Percentiles rank a stretch among this genome's conserved stretches.
Evolutionary conservation across 2,797 vertebrate genomes (phyloP).

Genomic region (Limosa lapponica): DNA sequence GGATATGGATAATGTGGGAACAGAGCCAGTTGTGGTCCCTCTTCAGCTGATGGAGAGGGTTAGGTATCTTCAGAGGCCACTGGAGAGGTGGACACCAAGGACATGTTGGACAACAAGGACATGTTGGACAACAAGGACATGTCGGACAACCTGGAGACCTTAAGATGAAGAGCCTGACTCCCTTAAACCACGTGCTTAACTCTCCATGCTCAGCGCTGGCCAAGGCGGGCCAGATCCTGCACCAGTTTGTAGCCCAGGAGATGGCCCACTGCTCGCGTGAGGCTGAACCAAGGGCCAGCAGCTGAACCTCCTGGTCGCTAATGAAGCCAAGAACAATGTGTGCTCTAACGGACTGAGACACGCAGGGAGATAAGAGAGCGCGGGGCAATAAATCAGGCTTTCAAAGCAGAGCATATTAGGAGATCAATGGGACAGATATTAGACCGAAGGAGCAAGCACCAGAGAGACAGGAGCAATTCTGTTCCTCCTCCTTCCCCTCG

Average conservation of each 20-base stretch:
- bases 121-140: background rate
- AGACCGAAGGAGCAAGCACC: conserved; percentile 40
- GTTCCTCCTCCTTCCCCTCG: background rate
- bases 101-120: background rate
- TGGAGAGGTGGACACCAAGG: background rate
- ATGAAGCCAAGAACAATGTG: background rate
- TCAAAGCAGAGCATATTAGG: conserved; percentile 47
- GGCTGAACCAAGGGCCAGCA: background rate
- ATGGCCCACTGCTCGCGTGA: background rate
- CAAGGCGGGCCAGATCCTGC: background rate
- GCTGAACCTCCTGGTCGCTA: background rate
- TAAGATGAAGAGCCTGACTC: background rate
- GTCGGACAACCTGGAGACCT: background rate
- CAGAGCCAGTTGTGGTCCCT: background rate
- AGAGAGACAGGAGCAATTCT: conserved; percentile 50
- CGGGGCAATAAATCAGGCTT: conserved; percentile 54
- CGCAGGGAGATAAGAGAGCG: conserved; percentile 11
- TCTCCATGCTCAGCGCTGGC: background rate
- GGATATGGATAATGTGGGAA: background rate
- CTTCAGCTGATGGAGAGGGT: background rate
- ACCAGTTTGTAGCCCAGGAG: background rate
- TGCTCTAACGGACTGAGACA: background rate
- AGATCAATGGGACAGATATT: conserved; percentile 59
- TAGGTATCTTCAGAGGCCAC: background rate
- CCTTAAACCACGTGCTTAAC: background rate